These are phyloP conservation scores for Scomber colias DNA, from an alignment of 2,113 vertebrate genomes.

Conservation along the genomic window DNA sequence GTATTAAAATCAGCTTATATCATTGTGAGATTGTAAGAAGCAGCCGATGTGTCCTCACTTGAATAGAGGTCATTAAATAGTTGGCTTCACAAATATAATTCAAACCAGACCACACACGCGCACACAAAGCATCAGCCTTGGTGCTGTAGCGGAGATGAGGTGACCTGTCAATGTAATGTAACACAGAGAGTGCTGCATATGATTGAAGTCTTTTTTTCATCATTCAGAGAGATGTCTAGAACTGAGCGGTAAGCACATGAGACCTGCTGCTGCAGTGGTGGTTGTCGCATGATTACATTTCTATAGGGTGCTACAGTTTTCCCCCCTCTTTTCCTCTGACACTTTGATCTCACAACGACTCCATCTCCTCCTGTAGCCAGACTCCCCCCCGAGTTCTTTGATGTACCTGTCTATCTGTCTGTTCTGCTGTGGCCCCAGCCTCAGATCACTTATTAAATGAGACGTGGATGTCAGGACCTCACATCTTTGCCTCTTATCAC, in stretches of 20 bases:
- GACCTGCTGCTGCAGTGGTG: conserved; percentile 49
- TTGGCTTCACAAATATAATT: not conserved
- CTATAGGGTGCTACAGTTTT: conserved; percentile 41
- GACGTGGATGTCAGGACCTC: conserved; percentile 71
- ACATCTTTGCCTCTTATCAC: conserved; percentile 72
- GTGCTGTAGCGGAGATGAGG: conserved; percentile 20
- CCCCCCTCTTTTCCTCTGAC: conserved; percentile 27
- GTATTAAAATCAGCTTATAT: not conserved
- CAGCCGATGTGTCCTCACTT: not conserved
- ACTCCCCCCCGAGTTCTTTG: conserved; percentile 59
- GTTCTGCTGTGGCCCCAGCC: conserved; percentile 45
- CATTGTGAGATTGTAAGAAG: not conserved
- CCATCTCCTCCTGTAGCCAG: conserved; percentile 58
- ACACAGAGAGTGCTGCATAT: conserved; percentile 17
- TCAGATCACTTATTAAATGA: conserved; percentile 74
- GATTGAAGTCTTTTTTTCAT: conserved; percentile 52
- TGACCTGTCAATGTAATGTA: conserved; percentile 21
- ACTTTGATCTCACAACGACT: conserved; percentile 70
- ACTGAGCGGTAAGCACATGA: conserved; percentile 19
- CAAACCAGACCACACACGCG: conserved; percentile 18
- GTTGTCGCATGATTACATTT: conserved; percentile 53
- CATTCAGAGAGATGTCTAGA: conserved; percentile 25
- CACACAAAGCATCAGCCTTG: conserved; percentile 5
- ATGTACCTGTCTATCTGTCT: conserved; percentile 63
- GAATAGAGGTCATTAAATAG: not conserved